phyloP scores from a whole-genome alignment of 2,797 vertebrate species.

The Salmo trutta region DNA sequence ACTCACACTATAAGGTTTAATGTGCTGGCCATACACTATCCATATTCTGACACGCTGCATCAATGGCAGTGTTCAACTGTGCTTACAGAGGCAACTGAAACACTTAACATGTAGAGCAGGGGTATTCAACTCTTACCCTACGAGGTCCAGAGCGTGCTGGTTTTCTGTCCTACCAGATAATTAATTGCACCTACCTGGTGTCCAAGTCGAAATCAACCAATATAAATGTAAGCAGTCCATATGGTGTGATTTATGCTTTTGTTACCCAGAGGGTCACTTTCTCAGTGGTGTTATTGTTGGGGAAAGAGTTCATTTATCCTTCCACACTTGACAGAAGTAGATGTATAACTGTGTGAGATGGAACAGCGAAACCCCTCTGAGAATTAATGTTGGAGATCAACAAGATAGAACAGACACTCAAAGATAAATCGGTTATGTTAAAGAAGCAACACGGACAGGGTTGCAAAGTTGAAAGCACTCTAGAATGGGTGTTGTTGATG shows the following conservation, averaged over 20 bases:
- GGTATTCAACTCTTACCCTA: no score
- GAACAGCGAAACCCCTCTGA: neutral
- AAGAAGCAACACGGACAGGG: neutral
- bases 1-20: neutral
- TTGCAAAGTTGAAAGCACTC: neutral
- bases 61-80: no score
- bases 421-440: neutral
- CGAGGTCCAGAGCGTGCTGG: no score
- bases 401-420: neutral
- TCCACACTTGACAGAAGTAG: neutral
- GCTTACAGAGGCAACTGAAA: no score
- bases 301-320: neutral
- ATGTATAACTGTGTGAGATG: neutral
- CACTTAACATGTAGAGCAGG: no score
- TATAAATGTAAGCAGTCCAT: no score
- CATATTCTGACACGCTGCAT: neutral
- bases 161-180: no score
- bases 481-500: neutral
- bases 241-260: neutral
- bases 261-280: neutral
- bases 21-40: neutral
- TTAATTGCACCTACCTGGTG: no score
- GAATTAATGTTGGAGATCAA: neutral
- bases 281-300: constrained; percentile 3
- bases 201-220: no score